A percentile compares a stretch with the other conserved stretches of the same genome.
These are phyloP conservation scores for Schrankia costaestrigalis DNA, from an alignment of 2,888 invertebrate species.

Conservation along the genomic window DNA sequence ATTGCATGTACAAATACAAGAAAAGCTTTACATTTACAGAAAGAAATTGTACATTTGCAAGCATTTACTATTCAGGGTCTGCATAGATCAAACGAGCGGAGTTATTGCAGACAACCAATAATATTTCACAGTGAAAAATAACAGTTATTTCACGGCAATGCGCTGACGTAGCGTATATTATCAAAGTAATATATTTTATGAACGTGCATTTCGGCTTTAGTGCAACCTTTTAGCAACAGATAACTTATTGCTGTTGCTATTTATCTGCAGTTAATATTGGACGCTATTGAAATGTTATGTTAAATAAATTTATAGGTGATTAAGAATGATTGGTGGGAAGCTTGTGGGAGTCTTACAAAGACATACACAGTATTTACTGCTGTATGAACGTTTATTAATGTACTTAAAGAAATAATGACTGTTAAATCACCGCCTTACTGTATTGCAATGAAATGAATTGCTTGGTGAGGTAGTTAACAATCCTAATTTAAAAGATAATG, in stretches of 20 bases:
- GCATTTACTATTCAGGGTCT: conserved; percentile 1
- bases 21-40: too few species aligned
- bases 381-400: too few species aligned
- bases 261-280: conserved; percentile 14
- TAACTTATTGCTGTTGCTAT: conserved; percentile 16
- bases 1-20: too few species aligned
- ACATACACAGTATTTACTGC: too few species aligned
- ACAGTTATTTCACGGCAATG: conserved; percentile 7
- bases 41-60: too few species aligned
- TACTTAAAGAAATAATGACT: too few species aligned
- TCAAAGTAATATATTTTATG: conserved; percentile 12
- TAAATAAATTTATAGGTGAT: not conserved
- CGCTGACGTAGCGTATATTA: conserved; percentile 16
- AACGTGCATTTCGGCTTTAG: conserved; percentile 6
- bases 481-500: too few species aligned
- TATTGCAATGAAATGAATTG: too few species aligned
- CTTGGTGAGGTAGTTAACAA: too few species aligned
- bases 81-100: conserved; percentile 3
- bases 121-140: conserved; percentile 9
- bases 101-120: conserved; percentile 3
- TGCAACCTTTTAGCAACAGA: conserved; percentile 7
- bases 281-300: conserved; percentile 3
- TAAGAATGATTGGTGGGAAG: not conserved
- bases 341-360: too few species aligned
- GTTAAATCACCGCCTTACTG: too few species aligned